Base-by-base conservation (phyloP, 2,113 vertebrate genomes). In the Macrotus californicus region DNA sequence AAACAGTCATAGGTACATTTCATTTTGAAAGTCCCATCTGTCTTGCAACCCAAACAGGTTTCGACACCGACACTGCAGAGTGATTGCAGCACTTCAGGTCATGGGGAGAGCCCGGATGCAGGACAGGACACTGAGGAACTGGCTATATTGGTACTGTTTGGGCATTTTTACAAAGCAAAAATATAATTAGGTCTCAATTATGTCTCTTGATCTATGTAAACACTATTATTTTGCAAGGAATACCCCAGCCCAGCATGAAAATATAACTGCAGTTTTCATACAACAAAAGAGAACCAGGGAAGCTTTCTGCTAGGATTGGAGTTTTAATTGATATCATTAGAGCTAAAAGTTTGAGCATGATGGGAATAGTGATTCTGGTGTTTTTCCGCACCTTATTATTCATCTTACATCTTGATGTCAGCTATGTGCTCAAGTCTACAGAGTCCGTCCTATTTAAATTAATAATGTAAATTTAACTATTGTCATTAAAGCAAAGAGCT, bases 1-100 rank as follows among this genome's bases (percentile, higher is more conserved):
- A 98, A 99, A 98, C 97, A 98, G 98, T 98, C 98, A 97, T 97
- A 98, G 98, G 98, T 98, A 98, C 98, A 98, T 98, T 98, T 98
- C 98, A 98, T 98, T 98, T 98, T 98, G 98, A 99, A 99, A 98
- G 98, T 98, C 98, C 97, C 98, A 98, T 98, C 98, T 98, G 97
- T 99, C 98, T 98, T 98, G 93, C 87, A 98, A 87, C 93, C 97
- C 97, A 98, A 98, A 98, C 97, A 98, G 96, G 97, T 97, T 98
- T 96, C 98, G 98, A 98, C 98, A 98, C 59, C 69, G 98, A 98
- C 98, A 98, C 59, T 67, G 87, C 81, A 96, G 97, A 98, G 97
- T 97, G 97, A 98, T 98, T 97, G 98, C 97, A 95, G 95, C 56
- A 94, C 91, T 97, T 98, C 87, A 90, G 69, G 7, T 97, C 86